phyloP scores from a whole-genome alignment of 2,113 vertebrate species.

The Passer domesticus region DNA sequence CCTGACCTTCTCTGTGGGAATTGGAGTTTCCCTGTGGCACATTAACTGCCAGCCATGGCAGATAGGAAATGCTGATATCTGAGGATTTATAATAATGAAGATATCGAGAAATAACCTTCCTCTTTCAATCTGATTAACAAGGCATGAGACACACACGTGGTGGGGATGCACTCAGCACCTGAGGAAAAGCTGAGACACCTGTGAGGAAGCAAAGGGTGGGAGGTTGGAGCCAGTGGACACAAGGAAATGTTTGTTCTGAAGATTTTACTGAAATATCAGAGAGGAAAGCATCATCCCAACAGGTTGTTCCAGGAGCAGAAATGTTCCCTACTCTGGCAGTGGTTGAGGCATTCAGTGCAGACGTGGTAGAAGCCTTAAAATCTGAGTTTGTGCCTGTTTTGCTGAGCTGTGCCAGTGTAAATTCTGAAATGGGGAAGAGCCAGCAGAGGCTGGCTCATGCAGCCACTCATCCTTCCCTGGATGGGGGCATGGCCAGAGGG shows the following conservation, averaged over 20 bases:
- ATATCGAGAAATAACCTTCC: background rate
- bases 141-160: rapidly evolving
- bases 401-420: background rate
- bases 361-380: background rate
- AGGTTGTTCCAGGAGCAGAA: background rate
- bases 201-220: background rate
- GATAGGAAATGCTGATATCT: background rate
- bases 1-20: background rate
- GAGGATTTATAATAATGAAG: background rate
- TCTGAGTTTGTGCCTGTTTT: background rate
- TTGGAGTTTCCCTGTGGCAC: rapidly evolving
- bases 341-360: background rate
- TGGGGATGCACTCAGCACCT: background rate
- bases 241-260: background rate
- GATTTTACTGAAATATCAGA: background rate
- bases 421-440: background rate
- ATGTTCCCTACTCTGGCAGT: rapidly evolving
- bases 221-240: background rate
- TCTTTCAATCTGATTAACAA: background rate
- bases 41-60: rapidly evolving
- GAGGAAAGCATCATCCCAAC: background rate
- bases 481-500: background rate
- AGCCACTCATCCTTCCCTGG: background rate
- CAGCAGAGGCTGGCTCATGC: background rate
- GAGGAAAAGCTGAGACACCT: background rate